phyloP scores from a whole-genome alignment of 2,797 vertebrate genomes.

The Pipistrellus pygmaeus region DNA sequence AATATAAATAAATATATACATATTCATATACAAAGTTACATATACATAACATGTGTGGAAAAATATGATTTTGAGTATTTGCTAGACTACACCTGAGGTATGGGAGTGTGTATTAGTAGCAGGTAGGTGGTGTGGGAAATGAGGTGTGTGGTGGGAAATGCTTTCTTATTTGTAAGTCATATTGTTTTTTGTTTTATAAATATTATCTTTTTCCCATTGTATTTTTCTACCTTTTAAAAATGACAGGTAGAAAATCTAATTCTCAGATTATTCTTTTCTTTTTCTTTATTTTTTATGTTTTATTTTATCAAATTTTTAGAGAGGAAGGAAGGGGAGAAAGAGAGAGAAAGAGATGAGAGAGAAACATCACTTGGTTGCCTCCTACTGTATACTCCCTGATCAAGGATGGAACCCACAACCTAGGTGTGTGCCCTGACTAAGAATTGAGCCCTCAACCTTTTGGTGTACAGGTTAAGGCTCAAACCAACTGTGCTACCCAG shows the following conservation, averaged over 20 bases:
- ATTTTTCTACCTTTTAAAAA: conserved; percentile 27
- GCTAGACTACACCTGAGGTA: too few relatives aligned
- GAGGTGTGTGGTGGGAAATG: background rate
- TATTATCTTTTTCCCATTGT: background rate
- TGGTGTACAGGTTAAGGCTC: background rate
- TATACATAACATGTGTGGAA: background rate
- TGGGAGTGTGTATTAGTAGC: background rate
- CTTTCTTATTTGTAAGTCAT: background rate
- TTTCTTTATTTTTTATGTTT: too few relatives aligned
- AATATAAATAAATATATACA: background rate
- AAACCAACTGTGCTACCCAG: background rate
- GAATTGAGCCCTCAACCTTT: background rate
- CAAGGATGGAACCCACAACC: background rate
- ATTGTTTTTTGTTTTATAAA: background rate
- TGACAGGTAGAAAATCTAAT: background rate
- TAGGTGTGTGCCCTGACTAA: background rate
- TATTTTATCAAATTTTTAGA: too few relatives aligned
- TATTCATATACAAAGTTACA: background rate
- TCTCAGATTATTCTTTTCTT: background rate
- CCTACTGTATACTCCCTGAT: background rate
- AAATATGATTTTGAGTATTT: background rate
- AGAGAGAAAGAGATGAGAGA: background rate
- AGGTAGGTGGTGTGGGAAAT: background rate
- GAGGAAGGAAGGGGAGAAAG: too few relatives aligned
- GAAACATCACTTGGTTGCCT: background rate